Evolutionary conservation across 2,888 invertebrate genomes (phyloP), one percentile per base, ranked within the genome.

Genomic region (Diloba caeruleocephala): DNA sequence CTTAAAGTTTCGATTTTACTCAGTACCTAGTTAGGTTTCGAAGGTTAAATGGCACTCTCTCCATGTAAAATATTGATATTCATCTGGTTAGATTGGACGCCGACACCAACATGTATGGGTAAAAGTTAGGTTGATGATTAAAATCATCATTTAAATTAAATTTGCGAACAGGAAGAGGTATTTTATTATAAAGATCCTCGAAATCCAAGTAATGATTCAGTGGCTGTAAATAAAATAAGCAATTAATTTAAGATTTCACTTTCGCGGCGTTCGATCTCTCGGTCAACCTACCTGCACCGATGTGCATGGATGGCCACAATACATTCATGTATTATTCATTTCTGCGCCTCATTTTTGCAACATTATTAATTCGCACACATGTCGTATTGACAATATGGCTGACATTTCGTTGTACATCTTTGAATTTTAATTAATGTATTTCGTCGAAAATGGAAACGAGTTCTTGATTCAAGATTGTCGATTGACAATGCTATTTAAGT

Each of bases 251-350:
- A 55, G 78, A 74, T 87, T 89, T 87, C 87, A 85, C 90, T 87
- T 85, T 87, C 74, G 71, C 74, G 72, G 63, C 63, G 66, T 73
- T 75, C 81, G 78, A 87, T 86, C 84, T 89, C 87, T 82, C 84
- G 68, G 70, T 75, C 71, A 71, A 59, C 61, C 53, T 75, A 69
- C 49, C 43, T 71, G 66, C 64, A 58, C 56, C 78, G 82, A 67
- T 77, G 67, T 73, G 87, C 89, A 73, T 81, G 79, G 78, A 57
- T 83, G 80, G 70, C 51, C 79, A 71, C 70, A 60, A 60, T 55
- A 52, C 59, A 48, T 58, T 45, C 53, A 82, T 84, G 80, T 79
- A 78, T 83, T 77, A 85, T 88, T 84, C 79, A 86, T 76, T 48
- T 39, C 23, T 49, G 45, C 51, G 49, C 51, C 34, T 68, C 57